Base-by-base conservation (phyloP, 2,113 vertebrate genomes). In the Gorsachius goisagi region DNA sequence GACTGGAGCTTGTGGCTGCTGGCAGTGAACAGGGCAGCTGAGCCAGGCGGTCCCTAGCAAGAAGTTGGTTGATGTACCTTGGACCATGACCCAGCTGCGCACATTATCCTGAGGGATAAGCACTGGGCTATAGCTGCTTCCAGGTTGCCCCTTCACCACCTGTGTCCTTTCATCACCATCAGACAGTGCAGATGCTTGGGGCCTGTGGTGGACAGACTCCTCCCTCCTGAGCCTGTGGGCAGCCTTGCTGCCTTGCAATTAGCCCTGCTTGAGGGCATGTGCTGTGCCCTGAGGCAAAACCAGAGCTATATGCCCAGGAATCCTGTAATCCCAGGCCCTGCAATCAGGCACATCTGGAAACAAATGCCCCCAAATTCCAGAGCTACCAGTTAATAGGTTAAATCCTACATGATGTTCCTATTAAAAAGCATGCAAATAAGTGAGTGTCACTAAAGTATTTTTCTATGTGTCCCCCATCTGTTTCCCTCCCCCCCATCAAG, bases 221-320 rank as follows among this genome's bases (percentile, higher is more conserved):
- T 53, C 27, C 20, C 19, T 44, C 50, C 32, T 0, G 8, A 80
- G n/a, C 35, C 24, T 0, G 2, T 9, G 35, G 56, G 47, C 37
- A 23, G 35, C 67, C 15, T 24, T 3, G 15, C 35, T 35, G 39
- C 50, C 15, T n/a, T 8, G 39, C 39, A 27, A 8, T 49, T 39
- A 23, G 19, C 12, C 19, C 22, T 33, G 59, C 59, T 27, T 33
- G 50, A 15, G 37, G 49, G 26, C 7, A 30, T 1, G 3, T 53
- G 26, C 15, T 20, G 33, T 26, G 22, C 33, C 49, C 17, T 2
- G 39, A 39, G n/a, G n/a, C 28, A 67, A 47, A 85, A n/a, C 2
- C 17, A 11, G 14, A 18, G 28, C 23, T 33, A 1, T 17, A 4
- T 18, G 30, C 11, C 28, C 10, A 9, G 41, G 45, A 49, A 39